phyloP scores from a whole-genome alignment of 1,140 invertebrate species.

The Drosophila yakuba region DNA sequence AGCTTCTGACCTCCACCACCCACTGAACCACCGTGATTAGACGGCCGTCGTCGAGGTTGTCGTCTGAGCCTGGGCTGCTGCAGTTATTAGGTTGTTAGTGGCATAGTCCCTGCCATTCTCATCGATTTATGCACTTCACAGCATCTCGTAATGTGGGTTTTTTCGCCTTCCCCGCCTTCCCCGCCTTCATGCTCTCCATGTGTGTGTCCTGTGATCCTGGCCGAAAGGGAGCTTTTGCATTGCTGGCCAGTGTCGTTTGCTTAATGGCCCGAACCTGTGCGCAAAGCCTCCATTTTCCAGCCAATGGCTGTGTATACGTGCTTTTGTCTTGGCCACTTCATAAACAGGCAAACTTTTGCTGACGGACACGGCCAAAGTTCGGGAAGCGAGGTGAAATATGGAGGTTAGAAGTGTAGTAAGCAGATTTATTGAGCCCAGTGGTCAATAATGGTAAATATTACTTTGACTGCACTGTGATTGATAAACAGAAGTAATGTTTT shows the following conservation, averaged over 20 bases:
- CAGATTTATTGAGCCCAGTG: slow-evolving; percentile 11
- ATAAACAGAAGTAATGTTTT: neutral
- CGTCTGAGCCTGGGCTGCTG: slow-evolving; percentile 50
- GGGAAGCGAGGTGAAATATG: slow-evolving; percentile 2
- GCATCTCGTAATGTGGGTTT: slow-evolving; percentile 69
- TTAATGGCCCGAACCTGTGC: slow-evolving; percentile 62
- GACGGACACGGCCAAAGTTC: slow-evolving; percentile 21
- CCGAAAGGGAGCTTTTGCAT: slow-evolving; percentile 35
- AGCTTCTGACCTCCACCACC: neutral
- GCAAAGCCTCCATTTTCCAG: slow-evolving; percentile 2
- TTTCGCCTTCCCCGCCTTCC: slow-evolving; percentile 2
- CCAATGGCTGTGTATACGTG: neutral
- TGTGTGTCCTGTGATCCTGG: slow-evolving; percentile 13
- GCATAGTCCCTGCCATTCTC: slow-evolving; percentile 76
- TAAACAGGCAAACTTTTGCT: slow-evolving; percentile 40
- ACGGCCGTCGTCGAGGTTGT: slow-evolving; percentile 63
- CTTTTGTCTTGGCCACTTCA: slow-evolving; percentile 50
- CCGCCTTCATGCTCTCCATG: too few relatives aligned
- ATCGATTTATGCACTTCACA: slow-evolving; percentile 81
- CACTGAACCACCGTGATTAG: slow-evolving; percentile 64
- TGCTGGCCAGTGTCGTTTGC: slow-evolving; percentile 52
- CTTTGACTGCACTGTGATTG: neutral
- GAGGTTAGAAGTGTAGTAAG: neutral
- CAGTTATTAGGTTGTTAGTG: slow-evolving; percentile 83
- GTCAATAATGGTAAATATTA: neutral